A percentile compares a stretch with the other conserved stretches of the same genome.
phyloP scores from a whole-genome alignment of 2,113 vertebrate genomes.

The Macaca mulatta region DNA sequence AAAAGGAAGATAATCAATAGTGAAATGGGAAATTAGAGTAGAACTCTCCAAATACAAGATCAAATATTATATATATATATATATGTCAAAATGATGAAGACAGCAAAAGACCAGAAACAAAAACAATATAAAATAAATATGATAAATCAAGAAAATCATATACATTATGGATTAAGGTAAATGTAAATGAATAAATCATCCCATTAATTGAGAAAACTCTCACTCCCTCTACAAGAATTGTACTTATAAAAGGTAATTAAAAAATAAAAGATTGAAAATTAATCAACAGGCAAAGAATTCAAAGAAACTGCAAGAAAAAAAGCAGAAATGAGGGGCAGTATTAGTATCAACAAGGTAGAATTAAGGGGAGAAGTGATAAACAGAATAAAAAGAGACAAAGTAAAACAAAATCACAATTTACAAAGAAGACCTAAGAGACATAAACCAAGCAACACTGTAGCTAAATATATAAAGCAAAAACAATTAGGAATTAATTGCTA shows the following conservation, averaged over 20 bases:
- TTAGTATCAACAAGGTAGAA: not conserved
- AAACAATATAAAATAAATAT: not conserved
- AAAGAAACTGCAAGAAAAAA: not conserved
- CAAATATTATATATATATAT: not conserved
- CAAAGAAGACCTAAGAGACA: not conserved
- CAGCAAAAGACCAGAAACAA: not conserved
- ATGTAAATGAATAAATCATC: not conserved
- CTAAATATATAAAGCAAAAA: slow-evolving; percentile 1
- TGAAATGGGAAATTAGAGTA: not conserved
- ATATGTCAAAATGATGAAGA: not conserved
- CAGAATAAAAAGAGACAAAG: not conserved
- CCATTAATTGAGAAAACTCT: not conserved
- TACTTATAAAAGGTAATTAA: not conserved
- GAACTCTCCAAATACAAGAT: not conserved
- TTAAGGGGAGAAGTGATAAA: not conserved
- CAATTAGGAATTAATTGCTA: not conserved
- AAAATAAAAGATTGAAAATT: not conserved
- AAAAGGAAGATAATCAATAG: not conserved
- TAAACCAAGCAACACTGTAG: not conserved
- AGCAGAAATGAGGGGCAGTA: not conserved
- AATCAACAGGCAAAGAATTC: not conserved
- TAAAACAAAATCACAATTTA: not conserved
- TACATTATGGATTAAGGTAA: not conserved
- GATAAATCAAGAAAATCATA: not conserved
- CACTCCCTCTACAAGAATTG: not conserved